Evolutionary conservation across 2,888 invertebrate species (phyloP).

Genomic region (Himalopsyche japonica): DNA sequence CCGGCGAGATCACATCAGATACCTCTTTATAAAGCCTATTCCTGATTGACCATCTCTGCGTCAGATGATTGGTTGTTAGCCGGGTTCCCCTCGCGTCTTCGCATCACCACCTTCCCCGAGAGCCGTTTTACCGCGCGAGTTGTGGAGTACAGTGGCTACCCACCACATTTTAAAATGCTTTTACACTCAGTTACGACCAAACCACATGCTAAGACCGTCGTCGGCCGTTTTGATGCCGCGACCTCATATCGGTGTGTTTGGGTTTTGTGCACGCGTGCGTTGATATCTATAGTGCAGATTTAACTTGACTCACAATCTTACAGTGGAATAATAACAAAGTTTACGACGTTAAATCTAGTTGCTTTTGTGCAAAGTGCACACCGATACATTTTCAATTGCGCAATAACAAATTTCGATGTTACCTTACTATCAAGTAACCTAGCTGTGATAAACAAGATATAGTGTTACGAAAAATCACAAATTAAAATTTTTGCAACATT

Average conservation of each 20-base stretch:
- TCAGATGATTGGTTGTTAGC: constrained; percentile 36
- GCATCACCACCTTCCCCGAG: background rate
- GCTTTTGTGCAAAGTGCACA: background rate
- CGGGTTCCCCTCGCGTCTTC: constrained; percentile 8
- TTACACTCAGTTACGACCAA: constrained; percentile 18
- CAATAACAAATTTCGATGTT: background rate
- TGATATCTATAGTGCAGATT: background rate
- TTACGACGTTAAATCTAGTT: background rate
- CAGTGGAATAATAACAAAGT: background rate
- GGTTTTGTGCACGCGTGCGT: background rate
- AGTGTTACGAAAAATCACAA: too few species aligned
- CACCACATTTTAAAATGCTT: constrained; percentile 22
- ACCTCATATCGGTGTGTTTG: background rate
- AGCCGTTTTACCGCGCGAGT: background rate
- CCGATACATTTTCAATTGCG: background rate
- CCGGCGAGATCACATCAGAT: background rate
- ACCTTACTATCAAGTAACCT: too few species aligned
- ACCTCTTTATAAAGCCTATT: background rate
- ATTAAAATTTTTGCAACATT: too few species aligned
- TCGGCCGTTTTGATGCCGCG: background rate
- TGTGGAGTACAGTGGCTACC: constrained; percentile 7
- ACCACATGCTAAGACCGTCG: constrained; percentile 7
- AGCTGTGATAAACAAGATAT: too few species aligned
- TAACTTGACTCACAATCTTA: background rate
- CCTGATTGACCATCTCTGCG: constrained; percentile 15